These are phyloP conservation scores for Yoshiicerus persimilis DNA, from an alignment of 1,140 invertebrate species.

Conservation along the genomic window DNA sequence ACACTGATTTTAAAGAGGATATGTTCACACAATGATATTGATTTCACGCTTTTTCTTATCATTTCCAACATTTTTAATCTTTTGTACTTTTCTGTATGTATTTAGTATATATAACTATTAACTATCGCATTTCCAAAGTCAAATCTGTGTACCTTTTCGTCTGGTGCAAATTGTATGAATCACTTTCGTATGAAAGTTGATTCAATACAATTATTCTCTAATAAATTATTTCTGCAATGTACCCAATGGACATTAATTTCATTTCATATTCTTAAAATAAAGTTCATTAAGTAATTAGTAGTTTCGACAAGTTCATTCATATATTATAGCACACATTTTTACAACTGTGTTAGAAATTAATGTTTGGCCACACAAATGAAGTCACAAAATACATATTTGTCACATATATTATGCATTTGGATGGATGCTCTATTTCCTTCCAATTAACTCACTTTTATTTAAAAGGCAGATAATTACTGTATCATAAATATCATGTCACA, in stretches of 20 bases:
- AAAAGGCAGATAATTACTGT: too few relatives aligned
- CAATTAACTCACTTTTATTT: too few relatives aligned
- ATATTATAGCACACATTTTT: too few relatives aligned
- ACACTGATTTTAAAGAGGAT: neutral
- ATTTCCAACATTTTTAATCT: neutral
- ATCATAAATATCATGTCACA: too few relatives aligned
- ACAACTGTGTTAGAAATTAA: too few relatives aligned
- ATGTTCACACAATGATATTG: neutral
- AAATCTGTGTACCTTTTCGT: neutral
- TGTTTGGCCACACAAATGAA: too few relatives aligned
- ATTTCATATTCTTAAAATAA: too few relatives aligned
- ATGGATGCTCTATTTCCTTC: too few relatives aligned
- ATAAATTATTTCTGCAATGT: neutral
- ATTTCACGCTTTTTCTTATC: neutral
- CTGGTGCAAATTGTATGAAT: neutral
- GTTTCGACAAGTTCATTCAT: too few relatives aligned
- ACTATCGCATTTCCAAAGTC: neutral
- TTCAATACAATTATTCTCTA: neutral
- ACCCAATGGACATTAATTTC: neutral
- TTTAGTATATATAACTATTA: neutral
- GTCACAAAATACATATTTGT: too few relatives aligned
- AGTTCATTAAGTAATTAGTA: too few relatives aligned
- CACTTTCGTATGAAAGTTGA: neutral
- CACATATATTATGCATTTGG: too few relatives aligned
- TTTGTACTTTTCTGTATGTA: neutral